A percentile compares a stretch with the other conserved stretches of the same genome.
Evolutionary conservation across 2,797 vertebrate genomes (phyloP).

Genomic region (Lithobates sylvaticus): DNA sequence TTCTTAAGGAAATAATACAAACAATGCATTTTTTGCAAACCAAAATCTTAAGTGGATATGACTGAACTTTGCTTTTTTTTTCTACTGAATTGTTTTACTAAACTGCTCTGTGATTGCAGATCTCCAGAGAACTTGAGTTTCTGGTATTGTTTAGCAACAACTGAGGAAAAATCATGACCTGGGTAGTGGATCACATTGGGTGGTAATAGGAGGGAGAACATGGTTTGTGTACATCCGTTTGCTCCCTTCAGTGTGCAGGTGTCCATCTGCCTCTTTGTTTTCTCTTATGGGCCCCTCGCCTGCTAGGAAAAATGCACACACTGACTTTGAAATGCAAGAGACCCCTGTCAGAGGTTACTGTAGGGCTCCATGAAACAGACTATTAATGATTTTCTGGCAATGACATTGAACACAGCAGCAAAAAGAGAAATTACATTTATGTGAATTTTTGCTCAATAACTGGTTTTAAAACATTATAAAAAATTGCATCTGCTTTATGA

Average conservation of each 20-base stretch:
- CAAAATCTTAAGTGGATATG: neutral
- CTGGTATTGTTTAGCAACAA: neutral
- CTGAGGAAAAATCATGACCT: neutral
- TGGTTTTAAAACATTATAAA: no score
- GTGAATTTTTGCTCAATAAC: neutral
- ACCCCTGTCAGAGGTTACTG: conserved; percentile 27
- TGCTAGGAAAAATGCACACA: conserved; percentile 26
- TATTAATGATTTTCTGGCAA: conserved; percentile 20
- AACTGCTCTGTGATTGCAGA: neutral
- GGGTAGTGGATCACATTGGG: neutral
- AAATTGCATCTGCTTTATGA: no score
- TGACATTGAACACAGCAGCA: conserved; percentile 4
- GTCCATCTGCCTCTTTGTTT: conserved; percentile 36
- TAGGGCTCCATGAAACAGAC: conserved; percentile 15
- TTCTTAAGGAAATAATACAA: neutral
- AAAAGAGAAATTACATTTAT: neutral
- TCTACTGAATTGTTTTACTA: neutral
- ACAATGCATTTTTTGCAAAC: neutral
- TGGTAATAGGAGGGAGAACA: neutral
- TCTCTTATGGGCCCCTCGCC: neutral
- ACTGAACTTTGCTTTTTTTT: neutral
- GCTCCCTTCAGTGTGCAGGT: conserved; percentile 25
- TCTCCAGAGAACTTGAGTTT: neutral
- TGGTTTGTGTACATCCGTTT: neutral
- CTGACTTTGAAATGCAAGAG: conserved; percentile 21